Evolutionary conservation across 2,797 vertebrate genomes (phyloP), one percentile per base, ranked within the genome.

Genomic region (Spea hammondii): DNA sequence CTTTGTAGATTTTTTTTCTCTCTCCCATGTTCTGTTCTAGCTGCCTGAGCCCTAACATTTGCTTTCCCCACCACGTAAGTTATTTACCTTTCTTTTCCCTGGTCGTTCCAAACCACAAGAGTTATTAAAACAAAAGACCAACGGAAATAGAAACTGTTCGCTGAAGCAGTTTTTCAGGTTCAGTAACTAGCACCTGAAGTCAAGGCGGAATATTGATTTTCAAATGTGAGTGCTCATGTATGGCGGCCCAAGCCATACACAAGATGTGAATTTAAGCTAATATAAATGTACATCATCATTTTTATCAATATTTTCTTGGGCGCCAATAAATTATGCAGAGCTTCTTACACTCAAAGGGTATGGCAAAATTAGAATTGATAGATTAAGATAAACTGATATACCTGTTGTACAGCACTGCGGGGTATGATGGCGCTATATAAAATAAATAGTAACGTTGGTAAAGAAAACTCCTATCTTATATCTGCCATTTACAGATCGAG

Each of bases 101-200:
- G 64, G 54, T 17, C 10, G 59, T 68, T 13, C 60, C n/a, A 72
- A 71, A 75, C 53, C 57, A 11, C 44, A 46, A 62, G 7, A 13
- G 49, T 77, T 59, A 48, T 51, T 32, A 7, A 81, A 70, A 81
- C 74, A 81, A 77, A 77, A 68, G 73, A 50, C 47, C 47, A 76
- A 50, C 11, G 51, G 74, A 70, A 67, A 65, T 49, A 75, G 32
- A 60, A 59, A 57, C 44, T 71, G 32, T 71, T 60, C 6, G 0
- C 12, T 5, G 17, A 50, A 77, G 79, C 65, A 53, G 79, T 67
- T 81, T 45, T 81, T 72, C 79, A 51, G 74, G 79, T 81, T 81
- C 72, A 62, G 44, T 51, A 44, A 70, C 49, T 74, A 46, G 48
- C 6, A 5, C 59, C 57, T 50, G 11, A 49, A 53, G 48, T 8